Base-by-base conservation (phyloP, 2,888 invertebrate genomes). In the Microchrysa polita region DNA sequence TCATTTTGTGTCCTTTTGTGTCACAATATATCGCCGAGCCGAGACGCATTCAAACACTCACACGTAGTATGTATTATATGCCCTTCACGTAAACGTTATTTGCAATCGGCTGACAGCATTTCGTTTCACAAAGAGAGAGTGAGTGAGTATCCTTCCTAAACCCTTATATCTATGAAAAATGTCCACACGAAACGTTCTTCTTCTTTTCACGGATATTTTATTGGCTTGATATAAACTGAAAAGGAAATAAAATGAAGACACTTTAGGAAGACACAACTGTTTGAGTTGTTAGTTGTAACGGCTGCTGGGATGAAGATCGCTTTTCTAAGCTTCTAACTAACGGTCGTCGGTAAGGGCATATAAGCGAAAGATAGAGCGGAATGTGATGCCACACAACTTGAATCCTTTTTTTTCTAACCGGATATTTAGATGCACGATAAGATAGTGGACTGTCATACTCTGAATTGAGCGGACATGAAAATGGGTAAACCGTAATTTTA, bases 201-300 rank as follows among this genome's bases (percentile, higher is more conserved):
- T n/a, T n/a, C n/a, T n/a, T n/a, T 61, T 14, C 61, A 34, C 22
- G 61, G 61, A 42, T 61, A 61, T 61, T 61, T 61, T 61, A 61
- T 61, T 61, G 61, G 61, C 61, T 12, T 40, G 61, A 61, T 61
- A 40, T 61, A 61, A 61, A 61, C 61, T 61, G 61, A 40, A 61
- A 61, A 61, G 23, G 61, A 61, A 61, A 61, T 61, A 61, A 61
- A 61, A 61, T 61, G 61, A 61, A 61, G 61, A 34, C 61, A 61
- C 40, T 61, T 61, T 61, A 42, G 40, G 40, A 9, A 48, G 48
- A 48, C 16, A 48, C 42, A 12, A 42, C 12, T 48, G 48, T 48
- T n/a, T 48, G 23, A n/a, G 23, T 59, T 23, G 61, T 61, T 12
- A 34, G 2, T 34, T 7, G 27, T 34, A 34, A 34, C 27, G 27